Conservation (phyloP, 2,113 vertebrate genomes). For the Sander lucioperca region DNA sequence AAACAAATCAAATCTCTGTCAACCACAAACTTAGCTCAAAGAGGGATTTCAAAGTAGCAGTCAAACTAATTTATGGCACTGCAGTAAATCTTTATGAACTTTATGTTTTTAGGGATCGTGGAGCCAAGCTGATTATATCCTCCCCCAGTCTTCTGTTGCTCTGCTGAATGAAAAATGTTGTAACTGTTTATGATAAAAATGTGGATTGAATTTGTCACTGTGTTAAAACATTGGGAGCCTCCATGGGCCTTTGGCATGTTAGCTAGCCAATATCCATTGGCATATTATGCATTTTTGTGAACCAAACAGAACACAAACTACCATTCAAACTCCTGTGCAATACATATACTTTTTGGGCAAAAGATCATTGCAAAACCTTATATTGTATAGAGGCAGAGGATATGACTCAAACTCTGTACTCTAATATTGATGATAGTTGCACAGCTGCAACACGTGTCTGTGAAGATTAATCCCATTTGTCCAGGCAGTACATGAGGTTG, state of each 20-base stretch:
- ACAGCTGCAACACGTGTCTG: slow-evolving; percentile 18
- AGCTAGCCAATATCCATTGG: slow-evolving; percentile 37
- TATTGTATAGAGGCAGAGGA: slow-evolving; percentile 4
- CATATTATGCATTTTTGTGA: slow-evolving; percentile 35
- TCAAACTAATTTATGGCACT: slow-evolving; percentile 45
- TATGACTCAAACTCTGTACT: slow-evolving; percentile 1
- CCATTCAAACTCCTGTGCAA: slow-evolving; percentile 20
- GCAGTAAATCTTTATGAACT: slow-evolving; percentile 61
- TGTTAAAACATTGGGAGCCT: slow-evolving; percentile 45
- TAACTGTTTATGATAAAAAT: slow-evolving; percentile 45
- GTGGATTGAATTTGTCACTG: slow-evolving; percentile 60
- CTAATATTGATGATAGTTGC: slow-evolving; percentile 15
- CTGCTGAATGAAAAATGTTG: slow-evolving; percentile 47
- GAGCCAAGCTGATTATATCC: slow-evolving; percentile 50
- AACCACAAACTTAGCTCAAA: slow-evolving; percentile 45
- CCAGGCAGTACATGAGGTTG: neutral
- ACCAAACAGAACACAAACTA: slow-evolving; percentile 29
- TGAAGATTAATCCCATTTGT: slow-evolving; percentile 39
- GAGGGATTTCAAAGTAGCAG: slow-evolving; percentile 46
- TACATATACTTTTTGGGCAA: neutral
- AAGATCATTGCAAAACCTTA: slow-evolving; percentile 31
- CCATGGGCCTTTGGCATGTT: slow-evolving; percentile 44
- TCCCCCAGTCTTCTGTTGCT: slow-evolving; percentile 31
- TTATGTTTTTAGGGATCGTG: slow-evolving; percentile 41
- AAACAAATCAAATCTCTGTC: slow-evolving; percentile 64